Percentiles rank a stretch among this genome's conserved stretches.
These are phyloP conservation scores for Stenolophus ochropezus DNA, from an alignment of 2,888 invertebrate species.

Conservation along the genomic window DNA sequence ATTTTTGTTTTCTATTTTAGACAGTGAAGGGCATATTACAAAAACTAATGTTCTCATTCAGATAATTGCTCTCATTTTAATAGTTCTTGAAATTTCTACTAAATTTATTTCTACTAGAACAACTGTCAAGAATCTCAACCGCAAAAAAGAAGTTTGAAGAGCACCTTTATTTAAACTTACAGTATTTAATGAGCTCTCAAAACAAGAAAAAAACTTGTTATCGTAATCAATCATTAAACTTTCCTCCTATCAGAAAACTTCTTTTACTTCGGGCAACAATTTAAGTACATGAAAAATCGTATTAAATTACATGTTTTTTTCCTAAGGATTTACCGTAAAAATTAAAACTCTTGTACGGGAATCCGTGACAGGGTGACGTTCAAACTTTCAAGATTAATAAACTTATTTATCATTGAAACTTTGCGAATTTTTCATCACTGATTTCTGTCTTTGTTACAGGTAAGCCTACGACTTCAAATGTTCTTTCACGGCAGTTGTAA, in stretches of 20 bases:
- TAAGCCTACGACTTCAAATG: not conserved
- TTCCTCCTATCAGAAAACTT: constrained; percentile 29
- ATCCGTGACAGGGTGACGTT: not conserved
- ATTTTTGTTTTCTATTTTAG: no score
- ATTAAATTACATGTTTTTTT: constrained; percentile 22
- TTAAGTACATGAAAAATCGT: constrained; percentile 45
- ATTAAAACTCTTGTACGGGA: constrained; percentile 1
- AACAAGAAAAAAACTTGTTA: constrained; percentile 45
- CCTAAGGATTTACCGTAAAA: constrained; percentile 9
- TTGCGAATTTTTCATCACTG: not conserved
- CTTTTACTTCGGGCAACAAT: constrained; percentile 14
- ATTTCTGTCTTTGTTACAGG: constrained; percentile 20
- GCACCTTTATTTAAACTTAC: constrained; percentile 48
- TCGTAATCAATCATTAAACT: constrained; percentile 53
- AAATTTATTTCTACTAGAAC: not conserved
- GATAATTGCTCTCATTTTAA: constrained; percentile 4
- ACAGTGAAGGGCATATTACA: not conserved
- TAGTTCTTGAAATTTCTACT: constrained; percentile 1
- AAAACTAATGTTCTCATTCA: not conserved
- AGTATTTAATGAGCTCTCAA: constrained; percentile 42
- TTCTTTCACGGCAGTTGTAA: constrained; percentile 5
- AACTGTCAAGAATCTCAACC: constrained; percentile 9
- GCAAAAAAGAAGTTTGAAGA: not conserved
- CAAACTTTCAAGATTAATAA: constrained; percentile 24
- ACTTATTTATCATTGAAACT: constrained; percentile 6